A percentile compares a stretch with the other conserved stretches of the same genome.
Evolutionary conservation across 2,888 invertebrate genomes (phyloP).

Genomic region (Trichogramma evanescens): DNA sequence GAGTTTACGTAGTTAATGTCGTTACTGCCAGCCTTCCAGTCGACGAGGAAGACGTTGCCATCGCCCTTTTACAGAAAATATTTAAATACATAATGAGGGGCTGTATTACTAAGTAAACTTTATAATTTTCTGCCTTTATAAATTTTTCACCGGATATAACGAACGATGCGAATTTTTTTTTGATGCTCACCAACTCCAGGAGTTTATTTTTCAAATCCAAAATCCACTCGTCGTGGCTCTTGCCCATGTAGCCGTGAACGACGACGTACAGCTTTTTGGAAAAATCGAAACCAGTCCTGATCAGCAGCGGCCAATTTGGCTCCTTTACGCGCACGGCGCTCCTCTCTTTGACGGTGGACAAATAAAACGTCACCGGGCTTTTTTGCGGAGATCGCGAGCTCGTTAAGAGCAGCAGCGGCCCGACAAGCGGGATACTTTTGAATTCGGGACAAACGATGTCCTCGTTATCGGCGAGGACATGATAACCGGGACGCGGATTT

Average conservation of each 20-base stretch:
- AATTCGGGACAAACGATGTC: too few species aligned
- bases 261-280: conserved; percentile 8
- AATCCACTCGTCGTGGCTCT: conserved; percentile 11
- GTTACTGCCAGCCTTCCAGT: conserved; percentile 15
- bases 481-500: too few species aligned
- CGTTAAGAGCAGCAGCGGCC: too few species aligned
- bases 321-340: not conserved
- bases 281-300: conserved; percentile 3
- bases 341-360: conserved; percentile 3
- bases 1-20: conserved; percentile 13
- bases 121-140: too few species aligned
- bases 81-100: too few species aligned
- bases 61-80: not conserved
- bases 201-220: conserved; percentile 7
- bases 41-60: conserved; percentile 15
- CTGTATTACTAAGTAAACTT: too few species aligned
- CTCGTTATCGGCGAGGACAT: too few species aligned
- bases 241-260: conserved; percentile 15
- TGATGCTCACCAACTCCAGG: conserved; percentile 11
- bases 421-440: too few species aligned
- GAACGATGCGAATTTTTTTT: too few species aligned
- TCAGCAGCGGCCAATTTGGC: not conserved
- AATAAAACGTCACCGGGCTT: not conserved
- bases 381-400: too few species aligned
- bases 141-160: too few species aligned